Evolutionary conservation across 2,113 vertebrate species (phyloP), one percentile per base, ranked within the genome.

Genomic region (Indri indri): DNA sequence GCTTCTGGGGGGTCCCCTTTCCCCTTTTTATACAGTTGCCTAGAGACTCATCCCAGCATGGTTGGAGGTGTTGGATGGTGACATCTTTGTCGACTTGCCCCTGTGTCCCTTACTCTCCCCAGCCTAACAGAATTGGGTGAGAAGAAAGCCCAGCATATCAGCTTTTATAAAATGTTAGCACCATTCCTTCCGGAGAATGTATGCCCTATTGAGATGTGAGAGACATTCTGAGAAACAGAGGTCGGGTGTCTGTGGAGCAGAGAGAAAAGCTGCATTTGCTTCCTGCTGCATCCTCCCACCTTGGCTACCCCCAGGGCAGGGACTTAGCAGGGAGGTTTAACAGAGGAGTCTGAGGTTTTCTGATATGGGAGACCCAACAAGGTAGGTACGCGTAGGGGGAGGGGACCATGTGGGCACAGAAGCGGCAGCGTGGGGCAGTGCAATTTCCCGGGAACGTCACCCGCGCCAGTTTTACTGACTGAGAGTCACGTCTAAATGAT

Each of bases 281-380:
- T 66, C 86, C 70, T 20, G 0, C 17, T 42, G 13, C 4, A 0
- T 52, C 70, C 37, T n/a, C 2, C 50, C 40, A 5, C 59, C 80
- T 63, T 1, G 40, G 71, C 37, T 18, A 0, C 22, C 14, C n/a
- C 0, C 0, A 0, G 30, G 66, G 23, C 23, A 34, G 57, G 61
- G 1, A 1, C 12, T 65, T 40, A 11, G n/a, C 77, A 9, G n/a
- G 16, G 23, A 82, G 40, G 57, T 37, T 20, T 32, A 61, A 18
- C 3, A 2, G 13, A 65, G 42, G 25, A 63, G 23, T 25, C 34
- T 18, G 73, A 42, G 80, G 12, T 17, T 59, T 37, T 85, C 73
- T 59, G 30, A 30, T 32, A 1, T 0, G 4, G 0, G 16, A 79
- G 59, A 47, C 9, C 42, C 45, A 30, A 3, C 25, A 5, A 52